Conservation (phyloP, 2,888 invertebrate species). For the Artemia sinica region DNA sequence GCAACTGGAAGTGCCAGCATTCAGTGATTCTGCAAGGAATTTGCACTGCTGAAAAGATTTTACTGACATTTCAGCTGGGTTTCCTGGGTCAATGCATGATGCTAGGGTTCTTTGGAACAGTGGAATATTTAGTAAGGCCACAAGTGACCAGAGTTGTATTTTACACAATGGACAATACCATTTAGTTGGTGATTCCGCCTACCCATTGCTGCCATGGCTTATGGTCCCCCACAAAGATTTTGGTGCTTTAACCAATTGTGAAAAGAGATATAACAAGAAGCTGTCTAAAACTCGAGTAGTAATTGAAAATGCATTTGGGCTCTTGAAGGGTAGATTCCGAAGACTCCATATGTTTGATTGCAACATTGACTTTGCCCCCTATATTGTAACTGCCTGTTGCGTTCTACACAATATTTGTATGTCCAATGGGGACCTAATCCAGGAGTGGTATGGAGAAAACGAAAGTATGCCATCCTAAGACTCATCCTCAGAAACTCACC, state of each 20-base stretch:
- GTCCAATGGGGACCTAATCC: neutral
- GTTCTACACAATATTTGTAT: constrained; percentile 5
- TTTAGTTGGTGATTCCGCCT: constrained; percentile 3
- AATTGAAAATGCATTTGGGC: neutral
- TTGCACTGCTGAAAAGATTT: constrained; percentile 6
- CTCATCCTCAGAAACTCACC: too few species aligned
- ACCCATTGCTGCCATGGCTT: constrained; percentile 1
- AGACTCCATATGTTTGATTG: neutral
- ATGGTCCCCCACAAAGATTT: constrained; percentile 3
- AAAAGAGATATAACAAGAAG: neutral
- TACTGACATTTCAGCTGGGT: neutral
- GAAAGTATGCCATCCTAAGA: too few species aligned
- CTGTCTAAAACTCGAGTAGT: neutral
- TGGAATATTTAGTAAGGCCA: too few species aligned
- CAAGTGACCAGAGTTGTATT: neutral
- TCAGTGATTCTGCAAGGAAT: neutral
- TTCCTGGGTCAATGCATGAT: neutral
- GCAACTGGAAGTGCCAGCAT: neutral
- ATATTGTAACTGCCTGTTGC: neutral
- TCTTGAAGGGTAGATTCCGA: neutral
- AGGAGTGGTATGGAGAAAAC: neutral
- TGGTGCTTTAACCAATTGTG: neutral
- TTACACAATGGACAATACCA: neutral
- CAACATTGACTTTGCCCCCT: neutral
- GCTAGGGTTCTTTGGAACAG: neutral